Evolutionary conservation across 53 echinoderm and acorn worm genomes (phyloP), one percentile per base, ranked within the genome.

Genomic region (Hippasteria phrygiana): DNA sequence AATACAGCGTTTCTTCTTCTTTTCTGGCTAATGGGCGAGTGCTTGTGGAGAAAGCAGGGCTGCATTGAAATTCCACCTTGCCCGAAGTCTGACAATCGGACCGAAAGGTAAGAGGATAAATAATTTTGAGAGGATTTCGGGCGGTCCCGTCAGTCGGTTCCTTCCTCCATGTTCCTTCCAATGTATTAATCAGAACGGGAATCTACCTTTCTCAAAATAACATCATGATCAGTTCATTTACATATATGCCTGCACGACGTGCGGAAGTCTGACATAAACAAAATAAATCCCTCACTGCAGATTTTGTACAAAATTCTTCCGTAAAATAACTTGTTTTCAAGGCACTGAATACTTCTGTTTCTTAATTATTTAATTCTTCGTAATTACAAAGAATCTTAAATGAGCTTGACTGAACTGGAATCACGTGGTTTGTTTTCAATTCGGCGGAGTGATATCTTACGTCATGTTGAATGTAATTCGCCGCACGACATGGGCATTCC

Each of bases 191-290:
- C 79, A 71, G 29, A 71, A 89, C 46, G 90, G 90, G 90, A 90
- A 90, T 82, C 85, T 82, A 90, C 90, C 89, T 79, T 82, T 79
- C 90, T 82, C 90, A 90, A 90, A 90, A 90, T 90, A 90, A 85
- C 85, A 85, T 85, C 85, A 71, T 85, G 85, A 85, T 85, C 85
- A 70, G 70, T 70, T 85, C 85, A 85, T 85, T 85, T 35, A 37
- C 85, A 85, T 85, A n/a, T n/a, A 71, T 51, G 85, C 36, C 70
- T 51, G 85, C 35, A 46, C 33, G 71, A 38, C 70, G 8, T 20
- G 85, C 85, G 71, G 85, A 70, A 70, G 70, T 48, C 35, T 51
- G 85, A 85, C 64, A 40, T 85, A 85, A 85, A 85, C 71, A 85
- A 85, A 85, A n/a, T 37, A 71, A 85, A 85, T 85, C 54, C 85